Base-by-base conservation (phyloP, 1,140 invertebrate species). In the Augochlora pura region DNA sequence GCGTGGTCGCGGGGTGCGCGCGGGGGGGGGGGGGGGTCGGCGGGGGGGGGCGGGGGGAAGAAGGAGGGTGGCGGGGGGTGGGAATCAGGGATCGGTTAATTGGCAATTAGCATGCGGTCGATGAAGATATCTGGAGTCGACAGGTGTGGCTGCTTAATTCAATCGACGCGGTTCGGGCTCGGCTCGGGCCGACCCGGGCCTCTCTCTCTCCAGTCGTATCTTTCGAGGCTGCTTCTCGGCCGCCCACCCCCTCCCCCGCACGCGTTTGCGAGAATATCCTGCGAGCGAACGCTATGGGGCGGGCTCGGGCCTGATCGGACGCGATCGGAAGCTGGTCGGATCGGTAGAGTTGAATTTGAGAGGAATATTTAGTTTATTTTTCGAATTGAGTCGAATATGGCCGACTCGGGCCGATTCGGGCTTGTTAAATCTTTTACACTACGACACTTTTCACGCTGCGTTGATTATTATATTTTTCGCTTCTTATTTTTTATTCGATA, bases 41-140 rank as follows among this genome's bases (percentile, higher is more conserved):
- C 32, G 32, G 4, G 32, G 1, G 1, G 23, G 52, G 57, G 39
- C 32, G 66, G 52, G 49, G 71, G 64, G n/a, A n/a, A n/a, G n/a
- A n/a, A n/a, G n/a, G n/a, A n/a, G n/a, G n/a, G n/a, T n/a, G n/a
- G 1, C 32, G 23, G 52, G 57, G 39, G 32, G 66, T 46, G 49
- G 71, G 64, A 79, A 76, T 81, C 67, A 70, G 75, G 69, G 75
- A 72, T 65, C 62, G 82, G 73, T 81, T 86, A 87, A 88, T 88
- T 84, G 82, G 70, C 82, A 88, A 88, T 89, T 87, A 88, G 87
- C 86, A 88, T 88, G 76, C 77, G 77, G 78, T 64, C 81, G 79
- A 88, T 89, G 86, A 88, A 88, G 86, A 86, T 84, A 86, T 87
- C 87, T 89, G 87, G 79, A 77, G 80, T 60, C 80, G 87, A 86